Evolutionary conservation across 2,113 vertebrate genomes (phyloP), one percentile per base, ranked within the genome.

Genomic region (Glaucomys volans): DNA sequence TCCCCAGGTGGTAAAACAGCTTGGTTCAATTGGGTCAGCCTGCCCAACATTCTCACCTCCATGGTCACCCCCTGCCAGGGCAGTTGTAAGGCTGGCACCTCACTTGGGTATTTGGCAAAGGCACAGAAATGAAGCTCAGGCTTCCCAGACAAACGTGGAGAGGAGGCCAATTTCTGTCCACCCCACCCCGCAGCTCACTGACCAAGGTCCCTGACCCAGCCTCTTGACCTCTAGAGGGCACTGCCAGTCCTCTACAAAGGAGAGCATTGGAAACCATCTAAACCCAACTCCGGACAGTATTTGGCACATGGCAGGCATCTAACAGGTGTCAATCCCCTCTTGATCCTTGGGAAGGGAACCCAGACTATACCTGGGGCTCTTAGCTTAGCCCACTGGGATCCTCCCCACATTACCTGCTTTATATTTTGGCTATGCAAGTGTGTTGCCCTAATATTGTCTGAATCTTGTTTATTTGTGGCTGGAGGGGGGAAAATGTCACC

Each of bases 131-230:
- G 59, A 30, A 81, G 35, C 59, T 96, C 2, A 24, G 57, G 42
- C n/a, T 87, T 84, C 42, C 40, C 8, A 14, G 42, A 86, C 6
- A 64, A 83, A 32, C 30, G 47, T n/a, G n/a, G 37, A 37, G 30
- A 90, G 35, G 20, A 83, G 28, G 47, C 42, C 0, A 6, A 37
- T 52, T 42, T 32, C 37, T 30, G 44, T 2, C 74, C 66, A n/a
- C 44, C 75, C 87, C 17, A 59, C 35, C 30, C 30, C 32, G 8
- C 32, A 42, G 69, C 1, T 40, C 5, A 7, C 30, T 77, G 40
- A 35, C n/a, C 22, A 16, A 76, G n/a, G 79, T 35, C 7, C 0
- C 40, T 0, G 0, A 54, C 37, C 11, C 0, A 22, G 28, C 7
- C 47, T 80, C 47, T 44, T 54, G 26, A 42, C 52, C 44, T 69